Evolutionary conservation across 2,888 invertebrate genomes (phyloP), one percentile per base, ranked within the genome.

Genomic region (Ophion obscuratus): DNA sequence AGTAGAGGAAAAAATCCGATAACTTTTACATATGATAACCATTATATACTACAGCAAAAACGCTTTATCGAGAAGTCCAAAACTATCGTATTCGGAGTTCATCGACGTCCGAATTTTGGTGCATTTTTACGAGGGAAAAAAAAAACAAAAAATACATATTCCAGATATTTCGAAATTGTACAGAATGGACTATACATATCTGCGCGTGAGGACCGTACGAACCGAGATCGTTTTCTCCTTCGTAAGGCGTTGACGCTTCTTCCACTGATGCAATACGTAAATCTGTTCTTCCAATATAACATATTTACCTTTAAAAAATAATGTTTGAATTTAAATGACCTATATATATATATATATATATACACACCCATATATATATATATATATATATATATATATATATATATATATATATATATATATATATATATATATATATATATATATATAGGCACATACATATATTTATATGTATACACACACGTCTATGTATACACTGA

Each of bases 251-350:
- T 83, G 81, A 88, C 85, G 89, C 70, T 88, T 89, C 84, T 90
- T 88, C 87, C 89, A 91, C 91, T 90, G 81, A 90, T 88, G 91
- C 92, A 92, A 92, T 92, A 91, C 86, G 91, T 92, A 93, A 93
- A 93, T 93, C 92, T 90, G 92, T 93, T 93, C 93, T 93, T 93
- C 93, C 93, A 93, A 88, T 90, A 91, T 91, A 88, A 83, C 85
- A 89, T 88, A 88, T 88, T 74, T 85, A 87, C 76, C 73, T 85
- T 84, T 78, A 27, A 70, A 74, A 73, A 74, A 85, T 59, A 82
- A 44, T 68, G 70, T 62, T 74, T 74, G 14, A 0, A 47, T 73
- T 74, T 73, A 70, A 83, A 83, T 84, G 66, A 61, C 20, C 20
- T 5, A 9, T 78, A 70, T 82, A 84, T 75, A 70, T 62, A 77